A percentile compares a stretch with the other conserved stretches of the same genome.
Evolutionary conservation across 2,113 vertebrate genomes (phyloP).

Genomic region (Indri indri): DNA sequence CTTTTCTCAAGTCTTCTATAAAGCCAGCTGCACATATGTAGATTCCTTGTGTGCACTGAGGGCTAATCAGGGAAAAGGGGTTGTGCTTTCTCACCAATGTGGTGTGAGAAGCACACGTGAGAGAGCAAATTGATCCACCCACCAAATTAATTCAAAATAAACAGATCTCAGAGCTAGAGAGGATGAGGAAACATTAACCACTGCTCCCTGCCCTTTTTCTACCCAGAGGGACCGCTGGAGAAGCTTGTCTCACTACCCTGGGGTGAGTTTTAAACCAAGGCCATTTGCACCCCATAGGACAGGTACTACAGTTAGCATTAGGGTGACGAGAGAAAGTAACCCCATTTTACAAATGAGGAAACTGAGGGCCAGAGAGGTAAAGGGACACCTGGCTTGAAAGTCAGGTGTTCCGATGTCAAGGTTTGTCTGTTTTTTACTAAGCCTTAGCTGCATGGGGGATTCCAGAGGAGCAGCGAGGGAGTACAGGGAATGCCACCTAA

Average conservation of each 20-base stretch:
- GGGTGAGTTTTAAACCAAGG: background rate
- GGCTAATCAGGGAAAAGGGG: background rate
- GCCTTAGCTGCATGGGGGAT: background rate
- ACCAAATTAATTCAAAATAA: background rate
- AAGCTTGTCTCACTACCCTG: background rate
- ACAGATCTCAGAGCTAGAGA: background rate
- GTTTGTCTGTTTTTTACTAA: background rate
- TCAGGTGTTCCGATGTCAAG: background rate
- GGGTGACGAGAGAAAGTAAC: background rate
- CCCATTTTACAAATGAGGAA: background rate
- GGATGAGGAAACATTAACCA: background rate
- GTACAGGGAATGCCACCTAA: background rate
- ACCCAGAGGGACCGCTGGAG: background rate
- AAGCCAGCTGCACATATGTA: background rate
- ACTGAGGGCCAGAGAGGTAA: background rate
- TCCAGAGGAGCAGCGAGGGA: background rate
- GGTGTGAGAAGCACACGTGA: background rate
- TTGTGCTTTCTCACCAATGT: background rate
- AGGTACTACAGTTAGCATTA: background rate
- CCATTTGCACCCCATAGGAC: background rate
- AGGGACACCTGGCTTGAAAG: background rate
- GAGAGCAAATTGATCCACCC: background rate
- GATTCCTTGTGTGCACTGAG: accelerated
- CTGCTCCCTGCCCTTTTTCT: background rate
- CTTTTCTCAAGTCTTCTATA: background rate